phyloP scores from a whole-genome alignment of 2,888 invertebrate species.

The Scrobipalpa atriplicella region DNA sequence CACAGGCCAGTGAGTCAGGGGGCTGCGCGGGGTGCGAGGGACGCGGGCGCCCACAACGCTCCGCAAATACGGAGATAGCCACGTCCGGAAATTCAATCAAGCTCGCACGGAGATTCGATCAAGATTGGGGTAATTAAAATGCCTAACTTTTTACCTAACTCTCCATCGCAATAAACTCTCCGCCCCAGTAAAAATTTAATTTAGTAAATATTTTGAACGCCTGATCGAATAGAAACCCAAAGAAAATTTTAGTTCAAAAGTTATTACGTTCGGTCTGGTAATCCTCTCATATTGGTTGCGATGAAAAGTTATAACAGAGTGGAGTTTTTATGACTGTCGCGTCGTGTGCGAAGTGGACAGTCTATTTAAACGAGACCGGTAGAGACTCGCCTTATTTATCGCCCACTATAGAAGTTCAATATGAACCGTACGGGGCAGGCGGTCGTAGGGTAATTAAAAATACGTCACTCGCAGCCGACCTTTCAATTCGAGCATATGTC shows the following conservation, averaged over 20 bases:
- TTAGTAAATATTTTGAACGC: slow-evolving; percentile 12
- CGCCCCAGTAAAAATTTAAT: neutral
- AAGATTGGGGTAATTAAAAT: slow-evolving; percentile 80
- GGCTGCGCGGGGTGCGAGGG: slow-evolving; percentile 47
- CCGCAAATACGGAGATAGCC: slow-evolving; percentile 74
- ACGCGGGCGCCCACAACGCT: slow-evolving; percentile 59
- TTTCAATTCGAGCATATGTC: slow-evolving; percentile 79
- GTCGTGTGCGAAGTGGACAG: slow-evolving; percentile 18
- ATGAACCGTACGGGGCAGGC: slow-evolving; percentile 55
- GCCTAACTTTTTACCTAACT: slow-evolving; percentile 66
- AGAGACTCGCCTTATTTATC: slow-evolving; percentile 45
- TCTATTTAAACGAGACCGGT: slow-evolving; percentile 29
- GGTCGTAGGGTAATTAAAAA: slow-evolving; percentile 80
- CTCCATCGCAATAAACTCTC: slow-evolving; percentile 32
- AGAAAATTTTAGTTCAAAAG: slow-evolving; percentile 25
- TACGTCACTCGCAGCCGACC: slow-evolving; percentile 79
- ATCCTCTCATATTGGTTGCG: slow-evolving; percentile 8
- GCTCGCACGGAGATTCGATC: slow-evolving; percentile 76
- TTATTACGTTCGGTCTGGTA: slow-evolving; percentile 23
- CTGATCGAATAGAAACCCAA: slow-evolving; percentile 3
- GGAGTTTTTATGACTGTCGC: slow-evolving; percentile 30
- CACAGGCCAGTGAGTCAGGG: slow-evolving; percentile 74
- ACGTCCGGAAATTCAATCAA: slow-evolving; percentile 79
- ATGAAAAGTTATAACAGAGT: slow-evolving; percentile 17
- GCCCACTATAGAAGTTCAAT: slow-evolving; percentile 76